Evolutionary conservation across 2,797 vertebrate species (phyloP).

Genomic region (Anguilla pacifica): DNA sequence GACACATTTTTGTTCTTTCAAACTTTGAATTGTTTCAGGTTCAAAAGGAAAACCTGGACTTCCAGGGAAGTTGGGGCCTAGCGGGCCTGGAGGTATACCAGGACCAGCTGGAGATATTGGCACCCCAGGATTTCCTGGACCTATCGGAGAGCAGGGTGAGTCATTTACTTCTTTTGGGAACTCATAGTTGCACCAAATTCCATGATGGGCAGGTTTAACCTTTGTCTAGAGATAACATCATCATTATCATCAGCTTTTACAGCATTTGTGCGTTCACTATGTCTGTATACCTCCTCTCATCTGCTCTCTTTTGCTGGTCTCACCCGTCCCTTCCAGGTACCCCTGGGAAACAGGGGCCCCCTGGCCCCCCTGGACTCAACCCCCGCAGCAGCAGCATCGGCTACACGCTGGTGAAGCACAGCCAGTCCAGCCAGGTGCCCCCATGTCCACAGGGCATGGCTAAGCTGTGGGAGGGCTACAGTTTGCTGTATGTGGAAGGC

Average conservation of each 20-base stretch:
- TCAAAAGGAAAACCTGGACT: conserved; percentile 74
- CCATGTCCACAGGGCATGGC: conserved; percentile 88
- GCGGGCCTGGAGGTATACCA: conserved; percentile 68
- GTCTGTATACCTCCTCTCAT: not conserved
- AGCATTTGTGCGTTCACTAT: not conserved
- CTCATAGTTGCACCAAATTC: not conserved
- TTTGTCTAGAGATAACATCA: not conserved
- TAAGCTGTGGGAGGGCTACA: conserved; percentile 92
- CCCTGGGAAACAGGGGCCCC: conserved; percentile 72
- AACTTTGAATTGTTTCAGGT: conserved; percentile 60
- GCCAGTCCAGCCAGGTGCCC: conserved; percentile 85
- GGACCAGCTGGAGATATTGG: conserved; percentile 74
- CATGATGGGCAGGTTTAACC: not conserved
- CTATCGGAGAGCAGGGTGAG: conserved; percentile 72
- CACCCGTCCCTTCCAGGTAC: conserved; percentile 64
- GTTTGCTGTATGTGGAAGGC: conserved; percentile 88
- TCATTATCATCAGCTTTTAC: not conserved
- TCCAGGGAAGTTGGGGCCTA: conserved; percentile 70
- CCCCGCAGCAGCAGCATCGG: conserved; percentile 78
- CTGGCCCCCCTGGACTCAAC: conserved; percentile 73
- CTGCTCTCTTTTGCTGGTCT: conserved; percentile 22
- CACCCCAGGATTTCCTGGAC: conserved; percentile 65
- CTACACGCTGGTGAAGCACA: conserved; percentile 94
- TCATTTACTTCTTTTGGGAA: not conserved
- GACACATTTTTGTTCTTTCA: not conserved